phyloP scores from a whole-genome alignment of 2,113 vertebrate species.

The Bagarius yarrelli region DNA sequence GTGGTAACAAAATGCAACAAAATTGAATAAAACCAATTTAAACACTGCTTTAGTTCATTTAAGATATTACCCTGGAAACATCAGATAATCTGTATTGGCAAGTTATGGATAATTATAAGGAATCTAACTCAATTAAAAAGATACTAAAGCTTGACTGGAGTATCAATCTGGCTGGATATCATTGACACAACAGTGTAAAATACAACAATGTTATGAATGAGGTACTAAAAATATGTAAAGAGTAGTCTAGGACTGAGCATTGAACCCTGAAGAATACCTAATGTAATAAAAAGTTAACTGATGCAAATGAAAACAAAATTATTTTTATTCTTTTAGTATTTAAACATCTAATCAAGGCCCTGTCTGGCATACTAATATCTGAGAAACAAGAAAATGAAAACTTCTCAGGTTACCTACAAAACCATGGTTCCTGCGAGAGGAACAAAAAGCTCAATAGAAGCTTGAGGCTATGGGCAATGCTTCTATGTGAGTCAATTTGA shows the following conservation, averaged over 20 bases:
- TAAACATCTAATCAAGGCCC: background rate
- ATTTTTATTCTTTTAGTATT: background rate
- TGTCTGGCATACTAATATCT: background rate
- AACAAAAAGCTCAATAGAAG: too few species aligned
- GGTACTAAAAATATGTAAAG: background rate
- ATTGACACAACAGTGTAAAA: background rate
- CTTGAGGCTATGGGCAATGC: too few species aligned
- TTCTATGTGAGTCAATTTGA: too few species aligned
- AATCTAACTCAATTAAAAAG: background rate
- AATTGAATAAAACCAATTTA: background rate
- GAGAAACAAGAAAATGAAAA: background rate
- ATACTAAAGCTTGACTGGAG: background rate
- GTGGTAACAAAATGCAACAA: background rate
- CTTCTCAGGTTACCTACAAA: too few species aligned
- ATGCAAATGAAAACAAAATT: background rate
- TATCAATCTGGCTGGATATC: background rate
- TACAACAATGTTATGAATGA: background rate
- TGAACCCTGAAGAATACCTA: background rate
- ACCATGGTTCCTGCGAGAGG: too few species aligned
- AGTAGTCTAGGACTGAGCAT: background rate
- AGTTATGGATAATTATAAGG: background rate
- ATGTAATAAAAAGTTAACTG: background rate
- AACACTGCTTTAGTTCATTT: background rate
- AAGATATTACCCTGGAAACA: background rate
- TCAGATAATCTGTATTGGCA: background rate